Evolutionary conservation across 2,113 vertebrate species (phyloP), one percentile per base, ranked within the genome.

Genomic region (Podarcis cretensis): DNA sequence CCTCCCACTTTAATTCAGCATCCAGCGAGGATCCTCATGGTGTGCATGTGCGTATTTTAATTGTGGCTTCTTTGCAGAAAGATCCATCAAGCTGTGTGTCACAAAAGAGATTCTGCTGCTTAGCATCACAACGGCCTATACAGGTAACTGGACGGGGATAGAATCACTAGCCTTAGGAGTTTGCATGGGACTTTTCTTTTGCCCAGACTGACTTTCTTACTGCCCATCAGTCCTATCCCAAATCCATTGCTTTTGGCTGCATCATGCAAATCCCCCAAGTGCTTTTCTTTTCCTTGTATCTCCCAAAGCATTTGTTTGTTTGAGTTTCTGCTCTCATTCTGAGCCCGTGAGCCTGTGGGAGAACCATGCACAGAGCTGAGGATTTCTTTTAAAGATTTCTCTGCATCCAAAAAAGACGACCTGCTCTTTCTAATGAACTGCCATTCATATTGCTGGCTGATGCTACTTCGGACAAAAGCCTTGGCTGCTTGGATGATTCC

Each of bases 41-140:
- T 69, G 5, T 81, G n/a, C 21, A 66, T 83, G 1, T 18, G 63
- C 18, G 91, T 75, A 84, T 83, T 87, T 93, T 43, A 27, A n/a
- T 84, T 82, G 1, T 90, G 37, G 1, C 81, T 89, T 92, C 43
- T 91, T 92, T 89, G 13, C 97, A 99, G 99, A 97, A 77, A 98
- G 96, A 91, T 98, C 98, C 2, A 96, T 99, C 84, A 97, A 97
- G 90, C 90, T 99, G 57, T 98, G 97, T 23, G 92, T 97, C 90
- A 99, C 98, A 90, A 99, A 98, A 89, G 98, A 99, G 93, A 99
- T 99, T 97, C 92, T 99, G 87, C 96, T 99, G 23, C 98, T 99
- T 30, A 98, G 98, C 71, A 1, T 98, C 10, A 98, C 97, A 27
- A 98, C 98, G 25, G 98, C 98, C 14, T 99, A 99, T 91, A 98